Evolutionary conservation across 2,888 invertebrate species (phyloP), one percentile per base, ranked within the genome.

Genomic region (Allophyes oxyacanthae): DNA sequence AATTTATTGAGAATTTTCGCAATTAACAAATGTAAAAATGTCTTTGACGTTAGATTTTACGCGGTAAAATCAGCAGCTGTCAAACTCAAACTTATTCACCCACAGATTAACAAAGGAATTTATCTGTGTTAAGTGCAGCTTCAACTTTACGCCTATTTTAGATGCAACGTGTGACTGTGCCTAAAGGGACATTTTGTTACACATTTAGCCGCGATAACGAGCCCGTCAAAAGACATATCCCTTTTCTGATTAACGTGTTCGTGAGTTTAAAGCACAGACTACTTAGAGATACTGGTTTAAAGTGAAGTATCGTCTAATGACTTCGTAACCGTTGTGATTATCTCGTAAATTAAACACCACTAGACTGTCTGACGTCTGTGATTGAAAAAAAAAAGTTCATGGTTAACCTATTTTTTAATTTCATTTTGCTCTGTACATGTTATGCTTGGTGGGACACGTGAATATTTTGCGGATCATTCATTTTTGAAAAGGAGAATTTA

Each of bases 211-310:
- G 6, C 65, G 65, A 66, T 77, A 77, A 77, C 61, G 76, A 72
- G 60, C 72, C 71, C 63, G 71, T 55, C 68, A 75, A 79, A 68
- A 70, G 82, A 82, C 81, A 78, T 71, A 77, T 83, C 83, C 82
- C 72, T 72, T 78, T 76, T 72, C 76, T 70, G 71, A 63, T 64
- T 56, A 65, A 72, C 53, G 61, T 57, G 57, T 59, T 69, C 59
- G 56, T 73, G 65, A 70, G 63, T 77, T 65, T 52, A n/a, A n/a
- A n/a, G n/a, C n/a, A n/a, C n/a, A n/a, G n/a, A n/a, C n/a, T n/a
- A n/a, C n/a, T n/a, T n/a, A n/a, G n/a, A n/a, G n/a, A n/a, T n/a
- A n/a, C n/a, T n/a, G n/a, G n/a, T n/a, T n/a, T 48, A 56, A 70
- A 64, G 75, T 67, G 63, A 66, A 62, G 62, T 67, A 71, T 64